Evolutionary conservation across 2,113 vertebrate genomes (phyloP).

Genomic region (Clinocottus analis): DNA sequence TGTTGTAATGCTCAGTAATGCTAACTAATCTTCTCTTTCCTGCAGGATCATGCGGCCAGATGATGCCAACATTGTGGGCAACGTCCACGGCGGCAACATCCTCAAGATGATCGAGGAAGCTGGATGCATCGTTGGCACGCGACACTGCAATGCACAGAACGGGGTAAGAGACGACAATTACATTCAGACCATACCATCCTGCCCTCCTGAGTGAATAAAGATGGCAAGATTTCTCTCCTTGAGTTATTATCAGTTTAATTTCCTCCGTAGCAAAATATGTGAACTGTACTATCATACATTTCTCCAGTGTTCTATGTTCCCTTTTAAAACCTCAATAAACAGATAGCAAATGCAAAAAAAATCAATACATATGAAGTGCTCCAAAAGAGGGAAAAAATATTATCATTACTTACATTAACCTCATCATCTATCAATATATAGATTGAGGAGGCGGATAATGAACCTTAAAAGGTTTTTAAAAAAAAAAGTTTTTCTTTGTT

Average conservation of each 20-base stretch:
- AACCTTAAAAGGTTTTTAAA: too few relatives aligned
- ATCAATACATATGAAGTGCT: too few relatives aligned
- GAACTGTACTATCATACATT: not conserved
- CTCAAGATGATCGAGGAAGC: conserved; percentile 99
- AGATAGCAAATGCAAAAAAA: not conserved
- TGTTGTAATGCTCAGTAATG: not conserved
- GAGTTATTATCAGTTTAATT: not conserved
- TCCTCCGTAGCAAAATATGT: not conserved
- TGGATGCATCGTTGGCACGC: conserved; percentile 92
- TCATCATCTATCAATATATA: too few relatives aligned
- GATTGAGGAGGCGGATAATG: too few relatives aligned
- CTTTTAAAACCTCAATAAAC: not conserved
- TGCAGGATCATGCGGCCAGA: conserved; percentile 94
- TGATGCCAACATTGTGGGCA: conserved; percentile 92
- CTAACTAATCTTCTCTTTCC: not conserved
- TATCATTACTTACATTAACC: too few relatives aligned
- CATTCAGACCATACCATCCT: not conserved
- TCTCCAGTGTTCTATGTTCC: not conserved
- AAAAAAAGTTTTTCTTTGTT: too few relatives aligned
- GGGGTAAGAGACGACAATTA: conserved; percentile 78
- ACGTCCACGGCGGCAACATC: conserved; percentile 93
- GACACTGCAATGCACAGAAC: conserved; percentile 91
- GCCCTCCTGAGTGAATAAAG: not conserved
- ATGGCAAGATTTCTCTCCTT: not conserved
- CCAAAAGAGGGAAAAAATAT: too few relatives aligned